These are phyloP conservation scores for Philaenus spumarius DNA, from an alignment of 1,140 invertebrate genomes.

Conservation along the genomic window DNA sequence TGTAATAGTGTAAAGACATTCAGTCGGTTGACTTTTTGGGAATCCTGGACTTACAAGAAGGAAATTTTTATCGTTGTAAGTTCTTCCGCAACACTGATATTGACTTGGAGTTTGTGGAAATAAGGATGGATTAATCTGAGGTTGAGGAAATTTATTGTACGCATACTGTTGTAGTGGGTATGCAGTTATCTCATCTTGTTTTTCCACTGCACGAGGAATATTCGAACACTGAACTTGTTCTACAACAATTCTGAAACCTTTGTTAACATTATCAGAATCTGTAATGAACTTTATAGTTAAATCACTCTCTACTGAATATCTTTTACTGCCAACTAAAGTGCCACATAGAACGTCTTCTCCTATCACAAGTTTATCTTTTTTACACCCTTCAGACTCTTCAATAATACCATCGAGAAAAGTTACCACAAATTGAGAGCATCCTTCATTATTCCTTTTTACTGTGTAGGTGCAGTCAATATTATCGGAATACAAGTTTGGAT, in stretches of 20 bases:
- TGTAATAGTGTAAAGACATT: constrained; percentile 46
- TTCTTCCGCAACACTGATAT: background rate
- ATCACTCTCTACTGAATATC: background rate
- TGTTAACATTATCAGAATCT: background rate
- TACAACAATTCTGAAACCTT: background rate
- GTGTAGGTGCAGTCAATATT: background rate
- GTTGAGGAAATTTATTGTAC: background rate
- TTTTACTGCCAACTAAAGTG: background rate
- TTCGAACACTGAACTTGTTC: background rate
- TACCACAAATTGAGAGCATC: background rate
- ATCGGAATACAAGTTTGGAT: background rate
- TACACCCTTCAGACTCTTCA: background rate
- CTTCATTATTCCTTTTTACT: background rate
- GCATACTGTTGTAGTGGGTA: background rate
- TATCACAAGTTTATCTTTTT: constrained; percentile 4
- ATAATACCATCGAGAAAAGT: background rate
- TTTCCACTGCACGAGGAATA: background rate
- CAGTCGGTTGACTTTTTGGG: constrained; percentile 3
- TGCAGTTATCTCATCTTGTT: background rate
- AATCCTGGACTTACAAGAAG: constrained; percentile 5
- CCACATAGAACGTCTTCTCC: constrained; percentile 1
- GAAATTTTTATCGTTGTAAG: constrained; percentile 1
- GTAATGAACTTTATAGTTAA: background rate
- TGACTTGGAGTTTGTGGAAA: background rate
- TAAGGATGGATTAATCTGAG: background rate